Evolutionary conservation across 2,113 vertebrate genomes (phyloP).

Genomic region (Entelurus aequoreus): DNA sequence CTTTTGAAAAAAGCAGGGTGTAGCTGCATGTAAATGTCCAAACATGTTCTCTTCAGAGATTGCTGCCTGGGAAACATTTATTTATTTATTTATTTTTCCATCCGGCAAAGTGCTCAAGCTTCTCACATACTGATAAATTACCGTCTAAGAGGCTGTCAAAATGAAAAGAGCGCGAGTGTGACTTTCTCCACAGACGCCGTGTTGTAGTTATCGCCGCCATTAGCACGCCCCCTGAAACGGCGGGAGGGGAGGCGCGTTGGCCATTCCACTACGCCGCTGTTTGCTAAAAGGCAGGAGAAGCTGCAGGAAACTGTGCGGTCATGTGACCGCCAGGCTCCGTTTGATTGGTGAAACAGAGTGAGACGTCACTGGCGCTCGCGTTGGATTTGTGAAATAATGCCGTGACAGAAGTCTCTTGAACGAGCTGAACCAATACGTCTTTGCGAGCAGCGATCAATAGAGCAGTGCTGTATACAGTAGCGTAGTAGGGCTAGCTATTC

Average conservation of each 20-base stretch:
- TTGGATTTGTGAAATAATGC: too few relatives aligned
- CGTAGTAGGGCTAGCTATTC: too few relatives aligned
- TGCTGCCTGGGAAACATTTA: conserved; percentile 7
- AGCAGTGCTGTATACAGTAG: too few relatives aligned
- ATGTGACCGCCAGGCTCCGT: too few relatives aligned
- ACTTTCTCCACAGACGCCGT: conserved; percentile 23
- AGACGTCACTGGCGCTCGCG: too few relatives aligned
- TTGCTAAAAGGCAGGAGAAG: conserved; percentile 50
- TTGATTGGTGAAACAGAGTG: too few relatives aligned
- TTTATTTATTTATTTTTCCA: not conserved
- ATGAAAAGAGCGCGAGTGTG: conserved; percentile 8
- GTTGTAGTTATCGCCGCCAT: conserved; percentile 44
- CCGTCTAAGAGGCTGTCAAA: conserved; percentile 43
- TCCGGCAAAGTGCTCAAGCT: conserved; percentile 2
- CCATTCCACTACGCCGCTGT: conserved; percentile 21
- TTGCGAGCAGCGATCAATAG: too few relatives aligned
- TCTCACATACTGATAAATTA: conserved; percentile 36
- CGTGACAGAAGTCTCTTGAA: too few relatives aligned
- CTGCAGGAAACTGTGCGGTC: too few relatives aligned
- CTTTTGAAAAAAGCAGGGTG: too few relatives aligned
- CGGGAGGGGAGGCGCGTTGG: conserved; percentile 7
- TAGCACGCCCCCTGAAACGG: conserved; percentile 34
- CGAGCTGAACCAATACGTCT: too few relatives aligned
- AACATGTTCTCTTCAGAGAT: conserved; percentile 18
- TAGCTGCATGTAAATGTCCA: not conserved